These are phyloP conservation scores for Chelonia mydas DNA, from an alignment of 2,797 vertebrate species.

Conservation along the genomic window DNA sequence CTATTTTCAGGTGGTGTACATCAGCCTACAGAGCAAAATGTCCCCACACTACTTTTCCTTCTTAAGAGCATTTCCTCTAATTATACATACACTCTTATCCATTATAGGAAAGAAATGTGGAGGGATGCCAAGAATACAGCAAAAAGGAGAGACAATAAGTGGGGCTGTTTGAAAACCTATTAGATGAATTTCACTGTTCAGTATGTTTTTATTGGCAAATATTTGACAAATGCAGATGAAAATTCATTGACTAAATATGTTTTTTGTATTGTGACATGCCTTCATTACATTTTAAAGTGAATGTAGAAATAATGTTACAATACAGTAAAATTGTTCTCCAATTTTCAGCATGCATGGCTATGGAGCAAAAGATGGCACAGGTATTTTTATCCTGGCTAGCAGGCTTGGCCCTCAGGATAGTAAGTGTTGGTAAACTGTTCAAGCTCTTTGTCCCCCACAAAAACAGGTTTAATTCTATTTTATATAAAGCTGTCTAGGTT, in stretches of 20 bases:
- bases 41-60: neutral
- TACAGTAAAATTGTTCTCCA: rapidly evolving
- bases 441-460: neutral
- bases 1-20: neutral
- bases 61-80: neutral
- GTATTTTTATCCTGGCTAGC: neutral
- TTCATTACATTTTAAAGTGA: neutral
- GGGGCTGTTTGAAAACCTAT: neutral
- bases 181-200: neutral
- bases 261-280: neutral
- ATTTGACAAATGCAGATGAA: neutral
- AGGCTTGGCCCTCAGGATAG: conserved; percentile 21
- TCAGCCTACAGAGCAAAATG: neutral
- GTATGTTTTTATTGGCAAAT: neutral
- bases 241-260: neutral
- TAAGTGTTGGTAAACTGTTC: neutral
- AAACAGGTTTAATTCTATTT: neutral
- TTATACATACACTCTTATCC: neutral
- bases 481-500: rapidly evolving
- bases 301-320: neutral
- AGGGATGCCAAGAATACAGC: neutral
- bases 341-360: conserved; percentile 8
- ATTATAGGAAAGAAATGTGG: neutral
- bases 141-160: rapidly evolving
- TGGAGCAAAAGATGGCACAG: neutral